Percentiles rank a stretch among this genome's conserved stretches.
Conservation (phyloP, 2,888 invertebrate genomes). For the Magallana nippona region DNA sequence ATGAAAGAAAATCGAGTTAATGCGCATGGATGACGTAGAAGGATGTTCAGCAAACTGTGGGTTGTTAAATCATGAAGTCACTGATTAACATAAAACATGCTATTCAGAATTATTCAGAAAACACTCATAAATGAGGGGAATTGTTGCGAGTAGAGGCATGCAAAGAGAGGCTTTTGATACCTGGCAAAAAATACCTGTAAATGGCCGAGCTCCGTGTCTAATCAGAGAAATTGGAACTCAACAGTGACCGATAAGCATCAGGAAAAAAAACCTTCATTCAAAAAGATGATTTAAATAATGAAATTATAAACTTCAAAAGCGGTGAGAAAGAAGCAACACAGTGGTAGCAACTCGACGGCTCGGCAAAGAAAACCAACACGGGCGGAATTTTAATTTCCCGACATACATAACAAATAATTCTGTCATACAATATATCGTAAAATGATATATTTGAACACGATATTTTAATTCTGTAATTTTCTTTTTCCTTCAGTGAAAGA, state of each 20-base stretch:
- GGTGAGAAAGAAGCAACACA: no score
- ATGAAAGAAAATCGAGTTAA: neutral
- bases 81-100: neutral
- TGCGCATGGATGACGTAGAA: neutral
- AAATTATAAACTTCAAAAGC: neutral
- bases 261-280: conserved; percentile 10
- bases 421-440: conserved; percentile 18
- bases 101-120: neutral
- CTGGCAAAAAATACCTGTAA: neutral
- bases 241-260: conserved; percentile 9
- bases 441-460: conserved; percentile 13
- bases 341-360: neutral
- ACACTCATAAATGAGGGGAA: neutral
- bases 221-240: conserved; percentile 19
- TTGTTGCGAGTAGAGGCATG: neutral
- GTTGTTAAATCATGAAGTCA: conserved; percentile 10
- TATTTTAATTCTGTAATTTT: conserved; percentile 20
- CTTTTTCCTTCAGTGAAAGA: neutral
- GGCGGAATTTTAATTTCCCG: conserved; percentile 20
- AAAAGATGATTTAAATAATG: no score
- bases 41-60: neutral
- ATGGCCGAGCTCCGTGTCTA: neutral
- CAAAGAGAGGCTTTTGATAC: neutral
- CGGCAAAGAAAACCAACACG: neutral
- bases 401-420: neutral